Percentiles rank a stretch among this genome's conserved stretches.
Conservation (phyloP, 2,888 invertebrate species). For the Lasioglossum oenotherae region DNA sequence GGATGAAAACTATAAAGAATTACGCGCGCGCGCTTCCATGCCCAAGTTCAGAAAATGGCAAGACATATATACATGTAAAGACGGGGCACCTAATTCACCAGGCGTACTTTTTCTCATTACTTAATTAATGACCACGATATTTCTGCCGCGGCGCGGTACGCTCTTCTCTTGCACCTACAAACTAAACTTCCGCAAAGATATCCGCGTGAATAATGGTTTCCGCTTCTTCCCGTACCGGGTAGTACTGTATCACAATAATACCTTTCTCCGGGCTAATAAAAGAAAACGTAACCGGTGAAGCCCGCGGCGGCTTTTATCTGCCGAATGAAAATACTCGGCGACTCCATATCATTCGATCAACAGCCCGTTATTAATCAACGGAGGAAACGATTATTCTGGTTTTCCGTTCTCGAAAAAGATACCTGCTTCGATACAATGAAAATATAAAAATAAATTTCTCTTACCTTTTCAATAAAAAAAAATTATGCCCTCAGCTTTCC, state of each 20-base stretch:
- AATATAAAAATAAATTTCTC: too few species aligned
- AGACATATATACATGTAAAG: constrained; percentile 13
- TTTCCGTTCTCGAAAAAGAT: neutral
- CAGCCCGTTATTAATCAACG: constrained; percentile 60
- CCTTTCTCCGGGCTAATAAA: constrained; percentile 42
- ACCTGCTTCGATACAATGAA: too few species aligned
- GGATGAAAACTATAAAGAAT: constrained; percentile 11
- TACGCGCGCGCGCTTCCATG: neutral
- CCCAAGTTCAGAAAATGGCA: constrained; percentile 13
- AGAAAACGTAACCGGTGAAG: constrained; percentile 39
- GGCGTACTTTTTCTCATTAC: constrained; percentile 31
- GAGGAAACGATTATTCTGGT: neutral
- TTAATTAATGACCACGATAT: constrained; percentile 47
- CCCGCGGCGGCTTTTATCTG: neutral
- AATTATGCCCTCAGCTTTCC: too few species aligned
- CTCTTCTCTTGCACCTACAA: constrained; percentile 38
- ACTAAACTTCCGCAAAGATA: constrained; percentile 54
- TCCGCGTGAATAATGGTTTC: constrained; percentile 59
- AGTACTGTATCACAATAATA: constrained; percentile 58
- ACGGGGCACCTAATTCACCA: constrained; percentile 34
- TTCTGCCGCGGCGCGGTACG: neutral
- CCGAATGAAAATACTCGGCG: constrained; percentile 14
- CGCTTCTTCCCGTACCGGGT: constrained; percentile 50
- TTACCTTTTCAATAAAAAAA: too few species aligned
- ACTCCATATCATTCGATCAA: constrained; percentile 40